Percentiles rank a stretch among this genome's conserved stretches.
These are phyloP conservation scores for Aplocera efformata DNA, from an alignment of 2,888 invertebrate genomes.

Conservation along the genomic window DNA sequence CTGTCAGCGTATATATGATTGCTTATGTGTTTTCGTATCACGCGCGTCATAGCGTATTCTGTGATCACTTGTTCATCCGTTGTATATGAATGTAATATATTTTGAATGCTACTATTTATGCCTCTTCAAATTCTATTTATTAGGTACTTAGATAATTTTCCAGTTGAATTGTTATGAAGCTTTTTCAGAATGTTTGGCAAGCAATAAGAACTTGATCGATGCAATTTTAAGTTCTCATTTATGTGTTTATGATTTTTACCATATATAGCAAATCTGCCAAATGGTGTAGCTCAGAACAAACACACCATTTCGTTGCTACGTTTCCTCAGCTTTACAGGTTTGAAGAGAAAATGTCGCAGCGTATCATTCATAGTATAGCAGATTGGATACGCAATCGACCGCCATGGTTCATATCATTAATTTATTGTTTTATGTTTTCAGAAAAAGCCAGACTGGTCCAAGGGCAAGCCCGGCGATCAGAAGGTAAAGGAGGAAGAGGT, in stretches of 20 bases:
- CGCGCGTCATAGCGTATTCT: constrained; percentile 6
- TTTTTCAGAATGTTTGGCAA: neutral
- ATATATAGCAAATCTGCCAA: constrained; percentile 21
- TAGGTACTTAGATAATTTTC: constrained; percentile 3
- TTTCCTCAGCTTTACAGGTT: constrained; percentile 8
- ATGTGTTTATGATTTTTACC: constrained; percentile 14
- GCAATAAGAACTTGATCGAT: no score
- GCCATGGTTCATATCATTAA: constrained; percentile 5
- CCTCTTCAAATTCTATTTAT: constrained; percentile 5
- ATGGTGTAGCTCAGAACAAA: constrained; percentile 17
- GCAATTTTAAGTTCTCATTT: constrained; percentile 2
- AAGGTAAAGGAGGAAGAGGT: constrained; percentile 91
- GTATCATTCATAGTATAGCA: constrained; percentile 35
- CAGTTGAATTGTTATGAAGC: constrained; percentile 10
- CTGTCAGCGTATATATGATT: constrained; percentile 9
- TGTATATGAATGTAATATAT: neutral
- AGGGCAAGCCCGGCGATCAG: constrained; percentile 93
- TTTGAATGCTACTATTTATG: neutral
- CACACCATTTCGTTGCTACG: constrained; percentile 16
- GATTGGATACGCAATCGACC: constrained; percentile 29
- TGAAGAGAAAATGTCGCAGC: constrained; percentile 17
- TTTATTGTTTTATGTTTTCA: constrained; percentile 73
- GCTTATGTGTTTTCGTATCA: constrained; percentile 16
- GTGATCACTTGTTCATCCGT: constrained; percentile 8
- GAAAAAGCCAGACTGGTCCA: constrained; percentile 98